phyloP scores from a whole-genome alignment of 2,888 invertebrate genomes.

The Nephrotoma appendiculata region DNA sequence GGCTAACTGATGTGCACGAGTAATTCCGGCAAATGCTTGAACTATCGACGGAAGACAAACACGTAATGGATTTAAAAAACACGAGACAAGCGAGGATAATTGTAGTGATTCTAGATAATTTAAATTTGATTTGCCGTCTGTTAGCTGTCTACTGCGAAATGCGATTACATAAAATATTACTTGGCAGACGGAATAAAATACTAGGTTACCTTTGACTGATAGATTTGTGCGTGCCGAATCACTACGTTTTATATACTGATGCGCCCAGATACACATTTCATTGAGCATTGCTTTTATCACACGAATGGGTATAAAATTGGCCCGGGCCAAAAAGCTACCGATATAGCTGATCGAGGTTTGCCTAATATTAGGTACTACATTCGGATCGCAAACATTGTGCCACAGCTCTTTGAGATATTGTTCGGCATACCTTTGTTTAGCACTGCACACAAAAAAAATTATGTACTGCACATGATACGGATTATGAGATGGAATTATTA shows the following conservation, averaged over 20 bases:
- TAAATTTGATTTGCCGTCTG: constrained; percentile 60
- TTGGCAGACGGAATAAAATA: constrained; percentile 88
- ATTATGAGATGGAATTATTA: constrained; percentile 70
- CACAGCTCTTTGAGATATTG: constrained; percentile 56
- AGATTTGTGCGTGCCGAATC: constrained; percentile 25
- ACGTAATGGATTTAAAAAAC: constrained; percentile 74
- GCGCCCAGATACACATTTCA: constrained; percentile 69
- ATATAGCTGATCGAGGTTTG: constrained; percentile 60
- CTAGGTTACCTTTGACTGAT: constrained; percentile 58
- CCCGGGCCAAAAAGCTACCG: constrained; percentile 57
- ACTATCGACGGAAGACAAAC: constrained; percentile 65
- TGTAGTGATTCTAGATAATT: constrained; percentile 68
- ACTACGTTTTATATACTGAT: constrained; percentile 49
- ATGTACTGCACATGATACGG: constrained; percentile 66
- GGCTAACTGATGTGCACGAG: constrained; percentile 72
- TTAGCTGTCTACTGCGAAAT: constrained; percentile 74
- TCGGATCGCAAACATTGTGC: constrained; percentile 55
- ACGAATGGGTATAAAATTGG: constrained; percentile 44
- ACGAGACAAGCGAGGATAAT: constrained; percentile 72
- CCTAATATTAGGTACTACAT: constrained; percentile 44
- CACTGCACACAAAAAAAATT: constrained; percentile 52
- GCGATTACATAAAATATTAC: constrained; percentile 84
- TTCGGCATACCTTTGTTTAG: constrained; percentile 35
- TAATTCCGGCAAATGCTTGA: constrained; percentile 66
- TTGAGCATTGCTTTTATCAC: constrained; percentile 48